A percentile compares a stretch with the other conserved stretches of the same genome.
These are phyloP conservation scores for Aleadryas rufinucha DNA, from an alignment of 2,113 vertebrate genomes.

Conservation along the genomic window DNA sequence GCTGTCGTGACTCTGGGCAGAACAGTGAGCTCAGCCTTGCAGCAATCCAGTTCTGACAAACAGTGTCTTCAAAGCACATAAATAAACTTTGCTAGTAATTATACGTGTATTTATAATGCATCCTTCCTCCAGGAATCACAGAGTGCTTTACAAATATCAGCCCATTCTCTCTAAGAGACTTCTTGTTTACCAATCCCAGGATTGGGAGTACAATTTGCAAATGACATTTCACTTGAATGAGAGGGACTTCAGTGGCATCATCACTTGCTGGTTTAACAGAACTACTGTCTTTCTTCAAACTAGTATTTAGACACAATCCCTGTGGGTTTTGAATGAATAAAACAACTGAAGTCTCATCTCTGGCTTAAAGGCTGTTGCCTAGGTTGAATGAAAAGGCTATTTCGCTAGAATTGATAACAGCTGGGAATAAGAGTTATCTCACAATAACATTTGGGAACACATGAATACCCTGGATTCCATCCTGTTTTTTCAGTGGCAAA, in stretches of 20 bases:
- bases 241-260: background rate
- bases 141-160: background rate
- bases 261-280: background rate
- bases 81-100: background rate
- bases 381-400: conserved; percentile 1
- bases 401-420: background rate
- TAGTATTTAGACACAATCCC: background rate
- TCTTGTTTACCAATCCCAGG: background rate
- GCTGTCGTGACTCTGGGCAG: background rate
- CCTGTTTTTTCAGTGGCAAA: background rate
- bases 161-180: background rate
- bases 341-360: background rate
- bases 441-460: background rate
- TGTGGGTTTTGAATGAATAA: background rate
- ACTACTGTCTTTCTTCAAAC: background rate
- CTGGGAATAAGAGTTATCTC: background rate
- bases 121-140: background rate
- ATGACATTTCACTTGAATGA: background rate
- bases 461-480: background rate
- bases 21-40: background rate
- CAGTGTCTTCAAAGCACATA: background rate
- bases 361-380: background rate
- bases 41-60: background rate
- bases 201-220: background rate
- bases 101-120: background rate